Evolutionary conservation across 2,888 invertebrate species (phyloP), one percentile per base, ranked within the genome.

Genomic region (Troides aeacus): DNA sequence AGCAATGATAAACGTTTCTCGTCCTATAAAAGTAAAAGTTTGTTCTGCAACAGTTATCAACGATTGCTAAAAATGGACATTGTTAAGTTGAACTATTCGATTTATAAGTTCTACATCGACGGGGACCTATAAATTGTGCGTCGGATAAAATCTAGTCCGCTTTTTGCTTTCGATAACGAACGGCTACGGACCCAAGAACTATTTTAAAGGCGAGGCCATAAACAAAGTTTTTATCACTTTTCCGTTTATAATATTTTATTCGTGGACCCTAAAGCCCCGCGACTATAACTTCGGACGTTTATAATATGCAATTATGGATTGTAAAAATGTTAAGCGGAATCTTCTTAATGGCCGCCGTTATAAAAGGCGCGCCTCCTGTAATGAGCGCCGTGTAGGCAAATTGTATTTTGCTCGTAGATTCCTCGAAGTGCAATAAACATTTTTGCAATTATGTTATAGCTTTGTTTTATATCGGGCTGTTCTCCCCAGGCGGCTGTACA

Each of bases 291-390:
- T 71, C 73, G 76, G 74, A 76, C 79, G 79, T 87, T 87, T 91
- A 91, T 88, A 91, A 89, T 87, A 84, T 85, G 81, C 88, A 92
- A 93, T 93, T 92, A 92, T 78, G 82, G 89, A 89, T 83, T 91
- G 92, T 93, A 92, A 93, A 92, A 92, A 88, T 86, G 88, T 84
- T 88, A 86, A 88, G 87, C 85, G 87, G 85, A 84, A 86, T 85
- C 80, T 73, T 80, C 79, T 84, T 88, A 84, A 90, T 89, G 82
- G 85, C 81, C 65, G 70, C 71, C 71, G 88, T 76, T 84, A 86
- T 90, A 90, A 90, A 90, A 78, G 77, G 74, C 72, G 77, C 75
- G 73, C 69, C 72, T 62, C 67, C 72, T 68, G 78, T 84, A 84
- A 86, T 84, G 83, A 84, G 80, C 79, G 76, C 81, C 80, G 80